phyloP scores from a whole-genome alignment of 2,888 invertebrate genomes.

The Cremastobaeus sp. region DNA sequence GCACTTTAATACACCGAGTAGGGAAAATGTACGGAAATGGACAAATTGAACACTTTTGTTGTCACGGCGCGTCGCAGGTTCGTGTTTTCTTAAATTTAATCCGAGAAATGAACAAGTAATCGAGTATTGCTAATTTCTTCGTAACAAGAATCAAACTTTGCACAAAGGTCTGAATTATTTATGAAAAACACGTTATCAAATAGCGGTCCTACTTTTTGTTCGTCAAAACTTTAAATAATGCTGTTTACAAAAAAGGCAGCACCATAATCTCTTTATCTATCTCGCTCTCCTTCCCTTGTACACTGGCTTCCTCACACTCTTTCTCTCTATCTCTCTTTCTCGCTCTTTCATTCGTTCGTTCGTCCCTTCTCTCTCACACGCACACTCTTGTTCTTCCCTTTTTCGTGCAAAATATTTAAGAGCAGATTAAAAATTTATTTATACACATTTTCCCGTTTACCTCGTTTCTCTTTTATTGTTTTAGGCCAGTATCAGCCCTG shows the following conservation, averaged over 20 bases:
- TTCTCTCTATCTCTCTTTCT: conserved; percentile 17
- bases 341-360: conserved; percentile 42
- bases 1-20: conserved; percentile 16
- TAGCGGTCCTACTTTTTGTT: conserved; percentile 21
- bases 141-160: conserved; percentile 21
- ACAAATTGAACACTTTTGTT: conserved; percentile 29
- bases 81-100: conserved; percentile 3
- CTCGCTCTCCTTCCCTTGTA: conserved; percentile 15
- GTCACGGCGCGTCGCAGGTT: conserved; percentile 2
- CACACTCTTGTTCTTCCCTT: conserved; percentile 31
- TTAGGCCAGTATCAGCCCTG: conserved; percentile 54
- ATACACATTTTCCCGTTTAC: conserved; percentile 40
- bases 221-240: conserved; percentile 42
- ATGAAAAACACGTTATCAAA: conserved; percentile 31
- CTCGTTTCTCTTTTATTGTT: conserved; percentile 40
- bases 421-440: conserved; percentile 50
- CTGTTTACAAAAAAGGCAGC: conserved; percentile 55
- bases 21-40: conserved; percentile 2
- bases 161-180: conserved; percentile 16
- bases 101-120: conserved; percentile 6
- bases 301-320: conserved; percentile 10
- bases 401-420: conserved; percentile 52
- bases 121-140: neutral
- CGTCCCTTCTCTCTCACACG: conserved; percentile 37
- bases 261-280: conserved; percentile 35